Percentiles rank a stretch among this genome's conserved stretches.
phyloP scores from a whole-genome alignment of 2,888 invertebrate genomes.

The Periphyllus acericola region DNA sequence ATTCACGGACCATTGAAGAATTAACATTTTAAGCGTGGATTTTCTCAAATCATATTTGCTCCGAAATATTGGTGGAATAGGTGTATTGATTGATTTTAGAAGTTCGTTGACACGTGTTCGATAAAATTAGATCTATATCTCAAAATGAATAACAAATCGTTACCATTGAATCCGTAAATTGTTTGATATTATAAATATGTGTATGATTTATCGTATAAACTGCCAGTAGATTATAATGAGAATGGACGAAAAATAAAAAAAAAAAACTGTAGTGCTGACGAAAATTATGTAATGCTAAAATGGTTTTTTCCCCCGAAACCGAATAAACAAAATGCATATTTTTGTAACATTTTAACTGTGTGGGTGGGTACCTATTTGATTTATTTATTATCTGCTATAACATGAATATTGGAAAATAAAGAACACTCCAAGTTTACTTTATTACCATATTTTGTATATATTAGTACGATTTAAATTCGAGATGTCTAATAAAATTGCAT shows the following conservation, averaged over 20 bases:
- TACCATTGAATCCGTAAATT: constrained; percentile 22
- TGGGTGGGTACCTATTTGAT: background rate
- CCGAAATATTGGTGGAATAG: background rate
- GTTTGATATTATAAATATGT: background rate
- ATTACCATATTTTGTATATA: too few relatives aligned
- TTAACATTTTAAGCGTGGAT: background rate
- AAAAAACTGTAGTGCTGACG: background rate
- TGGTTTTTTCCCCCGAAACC: background rate
- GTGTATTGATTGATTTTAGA: constrained; percentile 22
- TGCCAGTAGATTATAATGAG: constrained; percentile 21
- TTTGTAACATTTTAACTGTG: background rate
- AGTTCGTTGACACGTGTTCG: constrained; percentile 27
- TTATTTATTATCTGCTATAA: background rate
- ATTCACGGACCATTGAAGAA: background rate
- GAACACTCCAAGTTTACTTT: background rate
- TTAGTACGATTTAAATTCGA: too few relatives aligned
- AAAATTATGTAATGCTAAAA: constrained; percentile 25
- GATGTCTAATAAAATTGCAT: too few relatives aligned
- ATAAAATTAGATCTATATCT: constrained; percentile 44
- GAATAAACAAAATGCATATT: constrained; percentile 33
- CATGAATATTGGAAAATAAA: constrained; percentile 15
- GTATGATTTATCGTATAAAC: constrained; percentile 28
- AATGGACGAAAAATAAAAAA: constrained; percentile 10
- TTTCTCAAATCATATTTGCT: background rate
- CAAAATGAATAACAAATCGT: constrained; percentile 46